These are phyloP conservation scores for Nothocercus nigrocapillus DNA, from an alignment of 2,113 vertebrate species.

Conservation along the genomic window DNA sequence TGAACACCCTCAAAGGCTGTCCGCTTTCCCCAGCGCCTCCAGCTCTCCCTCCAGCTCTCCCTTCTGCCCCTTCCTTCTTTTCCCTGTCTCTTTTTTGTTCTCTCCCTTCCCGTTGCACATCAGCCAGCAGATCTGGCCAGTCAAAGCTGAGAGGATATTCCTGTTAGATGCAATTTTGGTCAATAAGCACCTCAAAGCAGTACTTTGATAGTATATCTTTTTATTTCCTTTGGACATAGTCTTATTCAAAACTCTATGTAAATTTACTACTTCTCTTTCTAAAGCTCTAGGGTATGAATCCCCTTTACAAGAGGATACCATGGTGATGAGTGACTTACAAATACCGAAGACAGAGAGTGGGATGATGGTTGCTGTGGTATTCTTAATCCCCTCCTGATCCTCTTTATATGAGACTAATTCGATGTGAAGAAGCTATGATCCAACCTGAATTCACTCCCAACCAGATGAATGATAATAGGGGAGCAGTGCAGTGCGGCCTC, in stretches of 20 bases:
- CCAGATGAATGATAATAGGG: accelerated
- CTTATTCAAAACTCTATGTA: neutral
- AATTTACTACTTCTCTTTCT: neutral
- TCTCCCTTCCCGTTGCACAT: neutral
- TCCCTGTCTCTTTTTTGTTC: neutral
- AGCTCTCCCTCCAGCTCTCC: neutral
- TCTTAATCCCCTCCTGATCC: neutral
- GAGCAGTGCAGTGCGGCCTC: neutral
- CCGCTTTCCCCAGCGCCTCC: neutral
- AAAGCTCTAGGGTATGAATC: neutral
- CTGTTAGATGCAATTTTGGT: neutral
- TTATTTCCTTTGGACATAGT: neutral
- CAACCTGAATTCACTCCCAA: neutral
- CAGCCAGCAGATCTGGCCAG: accelerated
- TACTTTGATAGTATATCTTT: neutral
- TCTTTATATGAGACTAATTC: neutral
- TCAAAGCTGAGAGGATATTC: neutral
- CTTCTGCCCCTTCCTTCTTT: neutral
- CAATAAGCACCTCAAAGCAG: neutral
- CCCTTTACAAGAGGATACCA: neutral
- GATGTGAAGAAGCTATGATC: neutral
- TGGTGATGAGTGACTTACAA: neutral
- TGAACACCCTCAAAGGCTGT: neutral
- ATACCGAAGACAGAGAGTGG: neutral
- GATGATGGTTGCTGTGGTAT: neutral